Conservation (phyloP, 2,797 vertebrate genomes). For the Psittacula derbiana region DNA sequence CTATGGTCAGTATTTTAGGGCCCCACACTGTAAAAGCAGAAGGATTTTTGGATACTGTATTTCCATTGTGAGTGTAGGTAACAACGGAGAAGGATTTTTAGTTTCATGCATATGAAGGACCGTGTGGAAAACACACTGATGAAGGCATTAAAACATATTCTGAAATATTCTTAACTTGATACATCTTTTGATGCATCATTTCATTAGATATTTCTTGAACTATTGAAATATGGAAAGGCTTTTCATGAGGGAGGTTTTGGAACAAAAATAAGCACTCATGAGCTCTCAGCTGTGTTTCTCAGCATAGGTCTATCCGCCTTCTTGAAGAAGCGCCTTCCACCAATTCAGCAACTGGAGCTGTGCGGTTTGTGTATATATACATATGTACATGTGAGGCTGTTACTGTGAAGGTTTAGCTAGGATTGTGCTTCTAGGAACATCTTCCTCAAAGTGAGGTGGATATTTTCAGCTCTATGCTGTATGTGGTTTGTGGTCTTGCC, state of each 20-base stretch:
- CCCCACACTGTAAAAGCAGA: not conserved
- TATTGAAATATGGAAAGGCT: not conserved
- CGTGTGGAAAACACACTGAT: not conserved
- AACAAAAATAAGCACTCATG: not conserved
- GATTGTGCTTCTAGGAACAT: not conserved
- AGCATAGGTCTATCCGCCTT: not conserved
- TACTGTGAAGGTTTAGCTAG: not conserved
- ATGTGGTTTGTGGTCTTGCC: not conserved
- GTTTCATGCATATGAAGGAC: not conserved
- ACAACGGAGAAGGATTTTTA: not conserved
- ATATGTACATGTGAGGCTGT: accelerated
- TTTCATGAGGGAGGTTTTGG: not conserved
- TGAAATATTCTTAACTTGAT: not conserved
- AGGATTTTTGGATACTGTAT: not conserved
- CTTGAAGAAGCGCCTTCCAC: not conserved
- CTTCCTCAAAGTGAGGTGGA: not conserved
- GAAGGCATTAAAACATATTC: not conserved
- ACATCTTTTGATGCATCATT: not conserved
- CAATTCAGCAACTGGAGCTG: not conserved
- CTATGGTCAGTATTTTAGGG: not conserved
- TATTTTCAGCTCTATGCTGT: not conserved
- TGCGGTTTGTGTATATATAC: not conserved
- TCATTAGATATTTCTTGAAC: not conserved
- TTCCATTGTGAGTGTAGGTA: not conserved
- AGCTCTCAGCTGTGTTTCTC: not conserved